Percentiles rank a stretch among this genome's conserved stretches.
Evolutionary conservation across 2,797 vertebrate genomes (phyloP).

Genomic region (Malurus splendens): DNA sequence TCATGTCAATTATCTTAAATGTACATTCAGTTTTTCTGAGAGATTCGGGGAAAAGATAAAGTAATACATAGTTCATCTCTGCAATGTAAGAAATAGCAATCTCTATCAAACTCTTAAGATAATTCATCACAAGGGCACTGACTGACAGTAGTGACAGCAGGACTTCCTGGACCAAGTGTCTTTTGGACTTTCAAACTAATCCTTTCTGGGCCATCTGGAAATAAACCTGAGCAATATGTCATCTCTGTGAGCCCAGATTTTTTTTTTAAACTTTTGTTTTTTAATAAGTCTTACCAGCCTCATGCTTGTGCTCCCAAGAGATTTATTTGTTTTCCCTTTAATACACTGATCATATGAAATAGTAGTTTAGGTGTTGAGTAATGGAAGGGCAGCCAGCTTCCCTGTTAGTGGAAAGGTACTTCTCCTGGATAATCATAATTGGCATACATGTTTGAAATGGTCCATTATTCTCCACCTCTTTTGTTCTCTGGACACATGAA

Average conservation of each 20-base stretch:
- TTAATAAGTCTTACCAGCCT: background rate
- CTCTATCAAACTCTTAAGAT: background rate
- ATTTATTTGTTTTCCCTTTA: background rate
- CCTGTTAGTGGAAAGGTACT: background rate
- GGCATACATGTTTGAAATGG: background rate
- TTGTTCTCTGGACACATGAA: background rate
- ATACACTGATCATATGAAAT: background rate
- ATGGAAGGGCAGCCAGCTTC: background rate
- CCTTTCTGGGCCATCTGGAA: constrained; percentile 28
- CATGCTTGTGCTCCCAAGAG: background rate
- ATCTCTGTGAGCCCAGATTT: background rate
- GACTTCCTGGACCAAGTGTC: background rate
- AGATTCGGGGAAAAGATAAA: background rate
- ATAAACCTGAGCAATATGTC: background rate
- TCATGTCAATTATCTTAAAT: background rate
- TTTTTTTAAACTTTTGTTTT: background rate
- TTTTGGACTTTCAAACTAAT: background rate
- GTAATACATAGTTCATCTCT: background rate
- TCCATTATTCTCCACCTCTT: background rate
- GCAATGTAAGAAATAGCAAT: background rate
- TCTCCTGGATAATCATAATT: background rate
- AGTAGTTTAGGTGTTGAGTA: background rate
- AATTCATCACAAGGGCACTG: background rate
- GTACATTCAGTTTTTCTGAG: background rate
- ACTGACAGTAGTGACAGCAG: background rate